Evolutionary conservation across 2,888 invertebrate genomes (phyloP), one percentile per base, ranked within the genome.

Genomic region (Carpatolechia fugitivella): DNA sequence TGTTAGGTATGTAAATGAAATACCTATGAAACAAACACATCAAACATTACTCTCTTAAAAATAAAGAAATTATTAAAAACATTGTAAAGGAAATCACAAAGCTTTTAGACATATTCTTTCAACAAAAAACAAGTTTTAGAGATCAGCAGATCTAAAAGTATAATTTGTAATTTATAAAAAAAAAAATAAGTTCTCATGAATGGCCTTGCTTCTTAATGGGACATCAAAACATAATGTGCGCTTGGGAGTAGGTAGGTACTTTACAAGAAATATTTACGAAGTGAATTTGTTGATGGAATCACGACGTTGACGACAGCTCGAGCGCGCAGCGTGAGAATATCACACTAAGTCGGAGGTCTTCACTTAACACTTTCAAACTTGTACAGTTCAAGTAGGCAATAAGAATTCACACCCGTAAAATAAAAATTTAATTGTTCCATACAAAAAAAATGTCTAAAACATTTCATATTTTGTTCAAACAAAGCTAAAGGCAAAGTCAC

Each of bases 301-400:
- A 80, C 29, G 72, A 66, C 61, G 62, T 36, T 59, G 81, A 66
- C 72, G 81, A 78, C 72, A 69, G 70, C 65, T 60, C 66, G 40
- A 5, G 14, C 62, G 52, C 24, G 56, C 52, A 55, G 68, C 78
- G 82, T 83, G 83, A 72, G 83, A 83, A 80, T n/a, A 18, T 13
- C 38, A 38, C 38, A 18, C 33, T 24, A 49, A 16, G 24, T 20
- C 16, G 13, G 20, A 35, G 35, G 10, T 18, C 11, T 13, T 18
- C 14, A 36, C 20, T 36, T 38, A 38, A 50, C 24, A 24, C 20
- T 44, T 16, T 20, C 18, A 50, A 14, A 35, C 35, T 49, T 18
- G 7, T 49, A 20, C 10, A 47, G 10, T n/a, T 16, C 31, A 3
- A 30, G 13, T 29, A 44, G 44, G 33, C 10, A 18, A 33, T 18